Conservation (phyloP, 2,113 vertebrate genomes). For the Tachycineta bicolor region DNA sequence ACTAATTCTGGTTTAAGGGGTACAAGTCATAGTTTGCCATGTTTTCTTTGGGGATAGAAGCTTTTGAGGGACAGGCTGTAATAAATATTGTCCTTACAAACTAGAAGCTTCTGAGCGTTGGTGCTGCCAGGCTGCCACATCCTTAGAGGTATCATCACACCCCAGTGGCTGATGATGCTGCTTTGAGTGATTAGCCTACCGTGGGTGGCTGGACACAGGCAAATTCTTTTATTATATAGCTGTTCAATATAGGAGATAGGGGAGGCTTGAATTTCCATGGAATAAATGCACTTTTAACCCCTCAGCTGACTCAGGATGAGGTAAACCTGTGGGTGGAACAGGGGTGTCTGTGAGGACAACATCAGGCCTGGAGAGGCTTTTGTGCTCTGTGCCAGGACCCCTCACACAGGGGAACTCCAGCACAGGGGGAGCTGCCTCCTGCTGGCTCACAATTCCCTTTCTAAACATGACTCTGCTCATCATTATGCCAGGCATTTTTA, state of each 20-base stretch:
- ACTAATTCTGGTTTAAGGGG: not conserved
- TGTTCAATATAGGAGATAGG: rapidly evolving
- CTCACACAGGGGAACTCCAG: not conserved
- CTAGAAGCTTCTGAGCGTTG: not conserved
- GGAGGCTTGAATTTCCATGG: not conserved
- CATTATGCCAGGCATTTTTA: not conserved
- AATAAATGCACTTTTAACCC: not conserved
- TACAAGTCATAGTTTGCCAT: not conserved
- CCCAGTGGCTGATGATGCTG: not conserved
- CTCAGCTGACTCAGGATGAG: not conserved
- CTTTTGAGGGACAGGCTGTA: not conserved
- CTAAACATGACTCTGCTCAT: not conserved
- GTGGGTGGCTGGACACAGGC: not conserved
- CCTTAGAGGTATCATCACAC: not conserved
- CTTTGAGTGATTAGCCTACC: not conserved
- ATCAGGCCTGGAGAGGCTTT: not conserved
- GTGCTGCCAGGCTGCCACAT: not conserved
- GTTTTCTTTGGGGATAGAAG: not conserved
- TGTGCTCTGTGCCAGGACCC: not conserved
- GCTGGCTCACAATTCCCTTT: not conserved
- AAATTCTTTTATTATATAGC: not conserved
- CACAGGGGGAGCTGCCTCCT: not conserved
- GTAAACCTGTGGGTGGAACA: not conserved
- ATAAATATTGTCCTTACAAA: not conserved
- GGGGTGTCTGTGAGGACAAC: rapidly evolving